Base-by-base conservation (phyloP, 2,797 vertebrate genomes). In the Triplophysa yarkandensis region DNA sequence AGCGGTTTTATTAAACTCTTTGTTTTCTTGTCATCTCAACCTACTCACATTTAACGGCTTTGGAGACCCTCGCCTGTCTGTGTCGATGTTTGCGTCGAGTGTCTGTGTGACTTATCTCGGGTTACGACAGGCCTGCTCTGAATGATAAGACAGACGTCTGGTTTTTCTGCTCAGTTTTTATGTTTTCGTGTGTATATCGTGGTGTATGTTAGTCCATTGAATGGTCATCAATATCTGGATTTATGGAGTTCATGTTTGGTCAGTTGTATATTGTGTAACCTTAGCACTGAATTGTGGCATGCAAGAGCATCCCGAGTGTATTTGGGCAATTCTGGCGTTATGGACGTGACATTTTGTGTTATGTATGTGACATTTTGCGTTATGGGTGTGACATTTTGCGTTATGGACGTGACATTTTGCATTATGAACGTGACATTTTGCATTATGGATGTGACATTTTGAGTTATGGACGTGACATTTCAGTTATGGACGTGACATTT, bases 41-140 rank as follows among this genome's bases (percentile, higher is more conserved):
- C 43, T 77, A 83, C 81, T 83, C 61, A 80, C 81, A 74, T 66
- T 78, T 78, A 17, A 57, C 36, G 17, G 44, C 64, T 44, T 77
- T 72, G 64, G 43, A 43, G 27, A 72, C 54, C 65, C 46, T 39
- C 25, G 54, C 28, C 52, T 65, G n/a, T 0, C 9, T 21, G 32
- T 74, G 5, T 67, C 48, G n/a, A 46, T 64, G 48, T 14, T 52
- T 70, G 54, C 21, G 67, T 74, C 39, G 64, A 71, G 71, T 57
- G 48, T 67, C 61, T 30, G 54, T 64, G n/a, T 28, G 21, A 43
- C 11, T 21, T 30, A 75, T 75, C 73, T 68, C 30, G 41, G 34
- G 23, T 71, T 67, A n/a, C 25, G 64, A 68, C 73, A 58, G 28
- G 73, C 28, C 73, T 75, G 73, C 16, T 16, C 30, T 58, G 39